A percentile compares a stretch with the other conserved stretches of the same genome.
Evolutionary conservation across 2,797 vertebrate genomes (phyloP).

Genomic region (Anabas testudineus): DNA sequence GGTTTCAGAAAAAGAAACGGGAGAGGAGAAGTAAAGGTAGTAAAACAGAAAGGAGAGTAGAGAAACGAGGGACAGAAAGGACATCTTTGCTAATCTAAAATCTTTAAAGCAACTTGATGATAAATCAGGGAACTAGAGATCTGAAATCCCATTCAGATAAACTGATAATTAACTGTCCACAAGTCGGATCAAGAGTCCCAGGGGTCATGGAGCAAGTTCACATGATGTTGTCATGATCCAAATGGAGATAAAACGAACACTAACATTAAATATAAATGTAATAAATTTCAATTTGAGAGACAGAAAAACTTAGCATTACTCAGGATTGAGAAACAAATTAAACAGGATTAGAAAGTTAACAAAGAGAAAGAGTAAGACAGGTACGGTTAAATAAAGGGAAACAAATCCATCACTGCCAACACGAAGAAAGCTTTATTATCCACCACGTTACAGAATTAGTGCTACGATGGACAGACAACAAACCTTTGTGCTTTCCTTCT

Average conservation of each 20-base stretch:
- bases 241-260: not conserved
- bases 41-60: no score
- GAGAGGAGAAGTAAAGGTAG: not conserved
- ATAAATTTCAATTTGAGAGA: no score
- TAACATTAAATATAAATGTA: rapidly evolving
- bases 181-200: not conserved
- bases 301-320: no score
- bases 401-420: no score
- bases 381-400: no score
- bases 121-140: conserved; percentile 6
- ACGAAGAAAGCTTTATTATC: no score
- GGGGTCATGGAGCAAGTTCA: not conserved
- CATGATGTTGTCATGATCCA: not conserved
- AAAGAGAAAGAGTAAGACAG: no score
- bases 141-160: conserved; percentile 9
- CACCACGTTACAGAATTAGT: no score
- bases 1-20: conserved; percentile 8
- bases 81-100: conserved; percentile 2
- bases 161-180: conserved; percentile 38
- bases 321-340: no score
- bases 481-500: no score
- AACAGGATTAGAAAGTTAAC: no score
- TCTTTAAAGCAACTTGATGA: conserved; percentile 9
- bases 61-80: not conserved
- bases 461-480: no score